Evolutionary conservation across 2,113 vertebrate genomes (phyloP), one percentile per base, ranked within the genome.

Genomic region (Phycodurus eques): DNA sequence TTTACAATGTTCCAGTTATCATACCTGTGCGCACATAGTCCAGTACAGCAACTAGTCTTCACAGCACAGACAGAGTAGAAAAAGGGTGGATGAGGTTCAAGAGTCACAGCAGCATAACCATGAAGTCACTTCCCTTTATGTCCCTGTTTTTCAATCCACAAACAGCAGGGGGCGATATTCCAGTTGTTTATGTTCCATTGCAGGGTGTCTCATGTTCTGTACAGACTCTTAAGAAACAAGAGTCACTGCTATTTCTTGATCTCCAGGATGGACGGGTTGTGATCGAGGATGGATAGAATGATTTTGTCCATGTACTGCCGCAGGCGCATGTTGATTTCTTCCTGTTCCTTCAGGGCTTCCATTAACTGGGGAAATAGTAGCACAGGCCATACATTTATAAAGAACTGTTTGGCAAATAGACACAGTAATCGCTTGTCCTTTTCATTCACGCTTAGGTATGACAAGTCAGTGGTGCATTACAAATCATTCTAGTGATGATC

Each of bases 291-390:
- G 80, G 94, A 94, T 68, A 99, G 90, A 87, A 99, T 99, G 20
- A 99, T 97, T 92, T 99, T 99, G 93, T 99, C 98, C 98, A 99
- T 99, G 88, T 99, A 99, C 79, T 99, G 97, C 61, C 97, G 90
- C 67, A 99, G 92, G 20, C 96, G 94, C 68, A 93, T 87, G 83
- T 99, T 99, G 81, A 99, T 99, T 81, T 99, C 98, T 76, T 99
- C 98, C 85, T 98, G 98, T 77, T 99, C 95, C 90, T 96, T 98
- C 43, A 99, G 92, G 79, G 98, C 98, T 84, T 98, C 96, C 96
- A 99, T 96, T 64, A 99, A 90, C 98, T 99, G 88, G 56, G 59
- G 67, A 87, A 5, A 84, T 20, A 85, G 10, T 66, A 17, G 42
- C 64, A 66, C 22, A 15, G 11, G 20, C 2, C 20, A 56, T 56